A percentile compares a stretch with the other conserved stretches of the same genome.
Conservation (phyloP, 2,113 vertebrate species). For the Leptodactylus fuscus region DNA sequence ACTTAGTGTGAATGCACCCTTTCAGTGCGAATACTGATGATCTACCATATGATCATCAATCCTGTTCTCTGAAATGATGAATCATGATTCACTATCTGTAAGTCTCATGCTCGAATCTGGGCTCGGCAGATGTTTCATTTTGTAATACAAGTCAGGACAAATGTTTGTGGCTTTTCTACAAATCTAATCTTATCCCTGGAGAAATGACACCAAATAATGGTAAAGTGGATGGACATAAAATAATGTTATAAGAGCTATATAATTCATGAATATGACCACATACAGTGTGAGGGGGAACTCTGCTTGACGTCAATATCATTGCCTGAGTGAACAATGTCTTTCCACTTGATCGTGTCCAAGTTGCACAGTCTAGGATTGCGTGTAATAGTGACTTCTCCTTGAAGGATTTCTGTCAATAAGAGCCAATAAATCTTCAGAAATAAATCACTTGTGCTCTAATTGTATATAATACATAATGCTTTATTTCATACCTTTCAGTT, state of each 20-base stretch:
- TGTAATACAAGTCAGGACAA: no score
- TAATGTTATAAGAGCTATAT: neutral
- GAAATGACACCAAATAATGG: no score
- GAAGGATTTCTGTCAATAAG: constrained; percentile 84
- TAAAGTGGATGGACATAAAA: neutral
- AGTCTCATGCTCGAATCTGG: no score
- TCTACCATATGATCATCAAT: no score
- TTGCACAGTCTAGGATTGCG: constrained; percentile 83
- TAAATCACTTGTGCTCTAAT: neutral
- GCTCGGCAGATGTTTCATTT: no score
- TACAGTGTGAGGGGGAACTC: neutral
- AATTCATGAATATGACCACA: neutral
- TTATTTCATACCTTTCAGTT: constrained; percentile 81
- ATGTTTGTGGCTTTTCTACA: no score
- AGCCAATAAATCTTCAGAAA: neutral
- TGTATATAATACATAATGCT: neutral
- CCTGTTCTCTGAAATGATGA: no score
- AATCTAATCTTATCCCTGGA: no score
- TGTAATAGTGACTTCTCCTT: constrained; percentile 83
- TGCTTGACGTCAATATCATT: constrained; percentile 68
- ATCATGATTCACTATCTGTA: no score
- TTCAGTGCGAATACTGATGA: no score
- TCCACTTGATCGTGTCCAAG: constrained; percentile 87
- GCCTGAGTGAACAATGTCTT: constrained; percentile 79
- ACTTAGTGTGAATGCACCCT: no score